Evolutionary conservation across 2,113 vertebrate genomes (phyloP).

Genomic region (Nycticryphes semicollaris): DNA sequence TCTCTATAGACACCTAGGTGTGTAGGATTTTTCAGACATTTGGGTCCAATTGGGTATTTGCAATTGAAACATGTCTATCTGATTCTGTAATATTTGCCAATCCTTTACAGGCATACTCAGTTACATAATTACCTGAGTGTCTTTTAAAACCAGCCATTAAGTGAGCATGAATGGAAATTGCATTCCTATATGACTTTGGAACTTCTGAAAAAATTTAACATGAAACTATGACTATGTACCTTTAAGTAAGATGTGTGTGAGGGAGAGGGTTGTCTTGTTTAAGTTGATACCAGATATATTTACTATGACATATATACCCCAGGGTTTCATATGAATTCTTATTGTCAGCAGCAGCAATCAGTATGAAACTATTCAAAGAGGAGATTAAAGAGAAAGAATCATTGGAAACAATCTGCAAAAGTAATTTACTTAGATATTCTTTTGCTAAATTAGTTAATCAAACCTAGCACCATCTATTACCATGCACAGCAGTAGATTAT

Average conservation of each 20-base stretch:
- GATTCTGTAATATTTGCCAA: not conserved
- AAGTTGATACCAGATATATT: not conserved
- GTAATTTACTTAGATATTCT: slow-evolving; percentile 35
- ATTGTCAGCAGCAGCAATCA: not conserved
- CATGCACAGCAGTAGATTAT: slow-evolving; percentile 11
- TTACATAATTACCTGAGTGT: not conserved
- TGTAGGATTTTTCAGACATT: not conserved
- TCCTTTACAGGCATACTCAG: not conserved
- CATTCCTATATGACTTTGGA: not conserved
- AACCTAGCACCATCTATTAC: slow-evolving; percentile 33
- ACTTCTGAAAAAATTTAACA: not conserved
- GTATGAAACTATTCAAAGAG: not conserved
- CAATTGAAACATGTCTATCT: not conserved
- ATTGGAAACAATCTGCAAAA: slow-evolving; percentile 18
- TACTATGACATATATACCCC: not conserved
- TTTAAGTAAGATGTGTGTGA: not conserved
- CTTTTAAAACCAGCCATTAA: not conserved
- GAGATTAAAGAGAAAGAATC: slow-evolving; percentile 13
- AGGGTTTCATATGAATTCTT: not conserved
- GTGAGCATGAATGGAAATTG: not conserved
- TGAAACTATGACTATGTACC: not conserved
- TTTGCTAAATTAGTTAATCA: slow-evolving; percentile 52
- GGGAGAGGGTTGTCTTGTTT: not conserved
- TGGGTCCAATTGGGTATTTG: not conserved
- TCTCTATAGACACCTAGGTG: not conserved